Evolutionary conservation across 2,888 invertebrate genomes (phyloP).

Genomic region (Amiota communis): DNA sequence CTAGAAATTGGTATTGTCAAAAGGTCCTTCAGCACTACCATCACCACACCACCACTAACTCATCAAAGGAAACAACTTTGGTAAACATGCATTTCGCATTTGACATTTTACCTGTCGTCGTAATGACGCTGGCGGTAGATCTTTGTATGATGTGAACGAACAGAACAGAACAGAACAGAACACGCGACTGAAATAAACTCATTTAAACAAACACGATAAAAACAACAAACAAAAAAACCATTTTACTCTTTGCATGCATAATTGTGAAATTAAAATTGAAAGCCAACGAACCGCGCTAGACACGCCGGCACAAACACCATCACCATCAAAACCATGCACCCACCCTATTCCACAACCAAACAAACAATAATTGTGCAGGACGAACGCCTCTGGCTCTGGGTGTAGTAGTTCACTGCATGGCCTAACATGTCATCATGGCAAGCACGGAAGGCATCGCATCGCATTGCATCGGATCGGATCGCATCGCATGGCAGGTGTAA

Average conservation of each 20-base stretch:
- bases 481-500: background rate
- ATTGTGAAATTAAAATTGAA: conserved; percentile 63
- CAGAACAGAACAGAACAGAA: background rate
- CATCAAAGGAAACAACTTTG: conserved; percentile 27
- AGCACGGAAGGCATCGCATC: too few relatives aligned
- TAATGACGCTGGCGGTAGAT: conserved; percentile 11
- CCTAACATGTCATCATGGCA: too few relatives aligned
- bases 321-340: background rate
- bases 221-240: conserved; percentile 55
- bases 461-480: too few relatives aligned
- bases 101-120: conserved; percentile 56
- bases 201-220: conserved; percentile 18
- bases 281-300: conserved; percentile 26
- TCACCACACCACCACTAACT: background rate
- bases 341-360: background rate
- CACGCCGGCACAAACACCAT: background rate
- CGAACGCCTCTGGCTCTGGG: background rate
- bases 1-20: background rate
- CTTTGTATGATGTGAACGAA: background rate
- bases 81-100: conserved; percentile 53
- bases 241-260: conserved; percentile 63
- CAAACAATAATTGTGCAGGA: background rate
- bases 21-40: conserved; percentile 3
- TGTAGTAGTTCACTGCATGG: too few relatives aligned
- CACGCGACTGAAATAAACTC: background rate